Evolutionary conservation across 2,113 vertebrate species (phyloP), one percentile per base, ranked within the genome.

Genomic region (Serilophus lunatus): DNA sequence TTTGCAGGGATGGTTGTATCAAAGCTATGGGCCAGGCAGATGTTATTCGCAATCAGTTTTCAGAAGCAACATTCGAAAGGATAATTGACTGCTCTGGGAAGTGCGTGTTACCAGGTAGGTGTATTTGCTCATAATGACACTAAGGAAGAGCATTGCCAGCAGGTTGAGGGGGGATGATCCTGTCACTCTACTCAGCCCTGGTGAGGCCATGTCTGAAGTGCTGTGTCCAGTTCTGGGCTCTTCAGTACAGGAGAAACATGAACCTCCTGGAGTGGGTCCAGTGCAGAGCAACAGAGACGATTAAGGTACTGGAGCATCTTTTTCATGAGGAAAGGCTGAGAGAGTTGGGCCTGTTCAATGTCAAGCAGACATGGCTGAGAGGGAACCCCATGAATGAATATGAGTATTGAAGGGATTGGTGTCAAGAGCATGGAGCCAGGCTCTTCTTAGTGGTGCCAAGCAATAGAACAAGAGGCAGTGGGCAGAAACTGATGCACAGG

Each of bases 1-100:
- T 35, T 86, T 95, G 69, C 87, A 99, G 99, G 45, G 98, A 99
- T 51, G 99, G 99, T 4, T 93, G 97, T 38, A 98, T 99, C 93
- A 96, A 98, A 96, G 99, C 98, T 7, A 98, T 99, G 45, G 99
- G 99, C 12, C 97, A 97, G 23, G 97, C 98, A 59, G 97, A 98
- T 49, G 72, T 38, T 44, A 99, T 99, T 89, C 93, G 69, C 70
- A 84, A 57, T 38, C 97, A 98, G 65, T 99, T 98, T 97, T 93
- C 97, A 33, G 97, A 92, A 59, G 98, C 97, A 20, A 97, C 89
- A 0, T 99, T 99, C 93, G 98, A 99, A 72, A 98, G 97, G 82
- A 95, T 98, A 86, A 99, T 99, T 35, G 98, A 99, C 94, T 99
- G 99, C 26, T 97, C 98, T 16, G 99, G 98, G 47, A 99, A 99